These are phyloP conservation scores for Galagoides demidoff DNA, from an alignment of 2,797 vertebrate genomes.

Conservation along the genomic window DNA sequence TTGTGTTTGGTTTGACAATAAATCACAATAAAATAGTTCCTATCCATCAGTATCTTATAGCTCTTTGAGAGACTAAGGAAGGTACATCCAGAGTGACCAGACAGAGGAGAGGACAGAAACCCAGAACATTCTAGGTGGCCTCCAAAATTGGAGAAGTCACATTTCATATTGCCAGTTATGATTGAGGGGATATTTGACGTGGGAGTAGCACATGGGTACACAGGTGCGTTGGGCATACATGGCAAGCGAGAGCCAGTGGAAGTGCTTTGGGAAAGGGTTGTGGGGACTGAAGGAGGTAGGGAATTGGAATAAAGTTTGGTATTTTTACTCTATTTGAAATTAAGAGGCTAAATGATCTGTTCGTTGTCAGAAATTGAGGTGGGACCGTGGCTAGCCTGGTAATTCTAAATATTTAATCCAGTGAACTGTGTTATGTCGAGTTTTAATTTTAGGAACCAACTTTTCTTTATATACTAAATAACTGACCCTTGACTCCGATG, in stretches of 20 bases:
- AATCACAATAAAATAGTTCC: background rate
- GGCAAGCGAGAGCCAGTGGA: background rate
- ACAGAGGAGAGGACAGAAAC: background rate
- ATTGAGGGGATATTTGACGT: background rate
- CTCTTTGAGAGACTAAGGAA: background rate
- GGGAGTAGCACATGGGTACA: background rate
- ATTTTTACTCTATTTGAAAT: background rate
- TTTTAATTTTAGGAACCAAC: background rate
- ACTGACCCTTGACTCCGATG: background rate
- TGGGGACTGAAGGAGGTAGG: background rate
- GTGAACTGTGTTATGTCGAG: background rate
- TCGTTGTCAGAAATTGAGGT: background rate
- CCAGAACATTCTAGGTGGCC: background rate
- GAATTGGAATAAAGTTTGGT: background rate
- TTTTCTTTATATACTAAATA: background rate
- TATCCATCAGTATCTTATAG: background rate
- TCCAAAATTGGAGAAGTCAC: background rate
- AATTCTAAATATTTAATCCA: background rate
- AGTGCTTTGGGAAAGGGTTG: background rate
- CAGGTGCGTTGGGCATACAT: background rate
- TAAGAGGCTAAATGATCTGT: background rate
- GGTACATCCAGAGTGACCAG: rapidly evolving
- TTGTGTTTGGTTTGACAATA: background rate
- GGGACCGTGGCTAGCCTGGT: background rate
- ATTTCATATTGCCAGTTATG: background rate